Evolutionary conservation across 2,113 vertebrate genomes (phyloP).

Genomic region (Asarcornis scutulata): DNA sequence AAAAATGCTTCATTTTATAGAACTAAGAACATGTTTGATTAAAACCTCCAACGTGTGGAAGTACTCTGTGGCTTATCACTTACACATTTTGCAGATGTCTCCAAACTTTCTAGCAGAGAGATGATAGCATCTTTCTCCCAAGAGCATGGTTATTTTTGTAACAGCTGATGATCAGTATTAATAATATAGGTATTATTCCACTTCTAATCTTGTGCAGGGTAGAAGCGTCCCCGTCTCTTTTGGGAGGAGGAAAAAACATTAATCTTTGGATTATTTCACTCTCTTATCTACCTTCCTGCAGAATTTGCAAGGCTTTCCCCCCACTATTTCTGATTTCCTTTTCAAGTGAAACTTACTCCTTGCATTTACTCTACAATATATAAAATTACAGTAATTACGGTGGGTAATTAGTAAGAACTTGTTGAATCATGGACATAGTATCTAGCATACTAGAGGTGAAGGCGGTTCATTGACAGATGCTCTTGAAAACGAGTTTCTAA

Average conservation of each 20-base stretch:
- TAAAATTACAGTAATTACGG: slow-evolving; percentile 67
- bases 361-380: slow-evolving; percentile 64
- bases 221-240: neutral
- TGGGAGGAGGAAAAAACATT: neutral
- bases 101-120: neutral
- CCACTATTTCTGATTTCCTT: slow-evolving; percentile 30
- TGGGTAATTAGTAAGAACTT: slow-evolving; percentile 57
- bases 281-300: neutral
- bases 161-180: neutral
- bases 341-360: slow-evolving; percentile 58
- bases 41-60: neutral
- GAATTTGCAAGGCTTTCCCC: neutral
- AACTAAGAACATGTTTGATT: neutral
- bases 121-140: neutral
- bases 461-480: slow-evolving; percentile 35
- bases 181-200: neutral
- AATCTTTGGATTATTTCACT: neutral
- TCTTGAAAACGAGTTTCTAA: slow-evolving; percentile 49
- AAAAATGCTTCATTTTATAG: neutral
- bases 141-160: neutral
- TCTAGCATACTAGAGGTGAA: slow-evolving; percentile 8
- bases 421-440: slow-evolving; percentile 4
- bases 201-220: neutral
- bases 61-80: neutral
- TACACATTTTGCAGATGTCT: neutral